Conservation (phyloP, 2,797 vertebrate genomes). For the Pampus argenteus region DNA sequence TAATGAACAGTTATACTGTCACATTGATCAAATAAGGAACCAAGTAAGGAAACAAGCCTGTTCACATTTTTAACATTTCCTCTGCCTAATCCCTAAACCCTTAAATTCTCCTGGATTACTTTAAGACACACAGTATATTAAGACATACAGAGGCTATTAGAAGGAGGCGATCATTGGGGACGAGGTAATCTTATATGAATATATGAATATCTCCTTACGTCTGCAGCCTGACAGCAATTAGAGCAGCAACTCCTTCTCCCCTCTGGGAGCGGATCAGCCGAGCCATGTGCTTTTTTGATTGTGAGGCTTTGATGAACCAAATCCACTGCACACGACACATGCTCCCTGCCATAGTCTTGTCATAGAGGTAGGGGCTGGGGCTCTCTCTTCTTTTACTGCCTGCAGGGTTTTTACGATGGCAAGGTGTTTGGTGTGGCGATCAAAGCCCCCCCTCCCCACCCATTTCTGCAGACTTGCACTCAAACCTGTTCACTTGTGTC, state of each 20-base stretch:
- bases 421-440: slow-evolving; percentile 55
- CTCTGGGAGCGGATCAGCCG: slow-evolving; percentile 67
- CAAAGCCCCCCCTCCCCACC: slow-evolving; percentile 22
- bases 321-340: slow-evolving; percentile 69
- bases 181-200: slow-evolving; percentile 76
- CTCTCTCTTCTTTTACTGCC: slow-evolving; percentile 35
- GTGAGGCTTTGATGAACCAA: slow-evolving; percentile 73
- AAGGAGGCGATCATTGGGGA: slow-evolving; percentile 55
- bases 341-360: slow-evolving; percentile 53
- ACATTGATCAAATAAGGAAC: slow-evolving; percentile 45
- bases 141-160: slow-evolving; percentile 60
- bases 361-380: slow-evolving; percentile 38
- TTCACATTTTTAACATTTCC: slow-evolving; percentile 49
- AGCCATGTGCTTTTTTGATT: slow-evolving; percentile 72
- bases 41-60: slow-evolving; percentile 9
- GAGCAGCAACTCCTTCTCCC: slow-evolving; percentile 53
- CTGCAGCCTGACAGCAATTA: slow-evolving; percentile 73
- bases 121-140: slow-evolving; percentile 55
- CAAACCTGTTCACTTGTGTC: slow-evolving; percentile 45
- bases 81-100: slow-evolving; percentile 56
- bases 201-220: slow-evolving; percentile 70
- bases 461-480: slow-evolving; percentile 27
- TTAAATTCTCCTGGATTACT: slow-evolving; percentile 61
- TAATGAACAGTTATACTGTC: slow-evolving; percentile 40
- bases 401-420: slow-evolving; percentile 52